Evolutionary conservation across 2,113 vertebrate species (phyloP).

Genomic region (Tetrax tetrax): DNA sequence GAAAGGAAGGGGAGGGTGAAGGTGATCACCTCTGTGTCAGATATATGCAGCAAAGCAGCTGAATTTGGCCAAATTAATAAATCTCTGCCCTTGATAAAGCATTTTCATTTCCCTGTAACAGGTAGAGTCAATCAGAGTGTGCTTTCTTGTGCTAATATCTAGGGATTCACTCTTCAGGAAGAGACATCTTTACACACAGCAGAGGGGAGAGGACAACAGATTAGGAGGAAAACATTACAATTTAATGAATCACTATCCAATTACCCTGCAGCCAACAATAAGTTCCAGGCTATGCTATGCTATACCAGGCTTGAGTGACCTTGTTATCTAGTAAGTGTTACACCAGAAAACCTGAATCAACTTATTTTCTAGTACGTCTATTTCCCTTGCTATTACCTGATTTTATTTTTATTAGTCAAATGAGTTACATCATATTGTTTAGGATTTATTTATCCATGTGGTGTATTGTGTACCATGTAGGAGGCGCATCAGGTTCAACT

Average conservation of each 20-base stretch:
- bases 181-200: neutral
- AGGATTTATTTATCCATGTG: neutral
- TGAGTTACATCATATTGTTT: neutral
- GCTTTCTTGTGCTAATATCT: slow-evolving; percentile 31
- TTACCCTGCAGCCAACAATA: neutral
- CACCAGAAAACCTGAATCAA: slow-evolving; percentile 4
- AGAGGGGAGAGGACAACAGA: neutral
- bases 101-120: slow-evolving; percentile 32
- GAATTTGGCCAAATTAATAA: slow-evolving; percentile 59
- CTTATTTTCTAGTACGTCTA: neutral
- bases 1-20: neutral
- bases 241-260: slow-evolving; percentile 25
- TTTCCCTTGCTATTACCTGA: neutral
- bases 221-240: slow-evolving; percentile 8
- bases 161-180: neutral
- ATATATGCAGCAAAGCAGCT: neutral
- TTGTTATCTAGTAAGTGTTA: slow-evolving; percentile 6
- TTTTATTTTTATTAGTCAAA: neutral
- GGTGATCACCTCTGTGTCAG: neutral
- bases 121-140: slow-evolving; percentile 41
- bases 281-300: neutral
- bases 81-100: slow-evolving; percentile 50
- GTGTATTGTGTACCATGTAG: neutral
- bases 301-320: slow-evolving; percentile 15
- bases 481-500: neutral